These are phyloP conservation scores for Limosa lapponica DNA, from an alignment of 2,797 vertebrate genomes.

Conservation along the genomic window DNA sequence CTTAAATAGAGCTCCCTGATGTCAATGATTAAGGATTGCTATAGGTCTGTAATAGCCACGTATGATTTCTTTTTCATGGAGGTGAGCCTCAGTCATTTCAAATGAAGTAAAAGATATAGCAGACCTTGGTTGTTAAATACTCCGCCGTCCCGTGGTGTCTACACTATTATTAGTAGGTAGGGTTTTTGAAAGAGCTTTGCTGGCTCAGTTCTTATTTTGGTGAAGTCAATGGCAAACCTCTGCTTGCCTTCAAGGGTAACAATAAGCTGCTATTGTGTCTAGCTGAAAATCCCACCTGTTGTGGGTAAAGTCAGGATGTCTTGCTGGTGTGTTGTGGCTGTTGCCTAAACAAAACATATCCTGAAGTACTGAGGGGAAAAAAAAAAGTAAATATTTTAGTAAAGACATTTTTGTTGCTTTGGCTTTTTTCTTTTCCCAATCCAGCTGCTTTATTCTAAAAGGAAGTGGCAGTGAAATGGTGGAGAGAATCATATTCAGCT, in stretches of 20 bases:
- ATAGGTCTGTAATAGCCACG: not conserved
- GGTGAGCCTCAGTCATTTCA: not conserved
- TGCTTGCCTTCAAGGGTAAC: not conserved
- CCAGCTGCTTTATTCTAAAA: not conserved
- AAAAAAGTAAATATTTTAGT: not conserved
- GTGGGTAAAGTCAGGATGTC: not conserved
- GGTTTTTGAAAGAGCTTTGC: not conserved
- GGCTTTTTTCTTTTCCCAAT: fast-evolving
- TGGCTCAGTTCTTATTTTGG: not conserved
- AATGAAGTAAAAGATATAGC: not conserved
- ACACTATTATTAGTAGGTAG: not conserved
- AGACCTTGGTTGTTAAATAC: not conserved
- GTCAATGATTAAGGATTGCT: not conserved
- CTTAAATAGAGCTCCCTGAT: not conserved
- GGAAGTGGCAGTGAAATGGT: not conserved
- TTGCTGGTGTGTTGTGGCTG: not conserved
- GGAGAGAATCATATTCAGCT: not conserved
- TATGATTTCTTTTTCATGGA: not conserved
- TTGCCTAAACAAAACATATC: not conserved
- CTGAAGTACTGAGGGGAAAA: not conserved
- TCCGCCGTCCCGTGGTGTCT: fast-evolving
- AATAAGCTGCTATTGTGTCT: not conserved
- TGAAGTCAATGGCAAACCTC: not conserved
- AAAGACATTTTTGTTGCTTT: not conserved
- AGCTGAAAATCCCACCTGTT: not conserved